Base-by-base conservation (phyloP, 2,888 invertebrate genomes). In the Diabrotica balteata region DNA sequence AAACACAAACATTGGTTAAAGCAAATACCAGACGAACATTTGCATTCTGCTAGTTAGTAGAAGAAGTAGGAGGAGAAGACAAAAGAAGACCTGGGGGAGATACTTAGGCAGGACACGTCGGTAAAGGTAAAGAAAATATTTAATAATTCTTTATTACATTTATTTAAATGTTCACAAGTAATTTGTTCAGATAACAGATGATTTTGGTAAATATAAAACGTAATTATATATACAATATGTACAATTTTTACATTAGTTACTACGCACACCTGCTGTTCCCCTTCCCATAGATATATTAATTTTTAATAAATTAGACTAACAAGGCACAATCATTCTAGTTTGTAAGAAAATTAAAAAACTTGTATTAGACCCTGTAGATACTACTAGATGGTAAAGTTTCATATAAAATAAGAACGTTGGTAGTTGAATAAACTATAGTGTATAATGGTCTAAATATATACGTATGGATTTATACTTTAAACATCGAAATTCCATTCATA, bases 111-210 rank as follows among this genome's bases (percentile, higher is more conserved):
- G 17, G 17, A 17, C 2, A 17, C 2, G 17, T 17, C 17, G 17
- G 17, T 17, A 32, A 32, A 32, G 32, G 32, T 32, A 32, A 32
- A 32, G 5, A 32, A 32, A 32, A 32, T 1, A 32, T 32, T 0
- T 4, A 32, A 32, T 32, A 2, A 32, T 32, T 32, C 61, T 68
- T 68, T 43, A 63, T 63, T 80, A 80, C 80, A 80, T 79, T 79
- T 79, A 79, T 79, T 80, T 80, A 75, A 79, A 78, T 79, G 78
- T 79, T 80, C 81, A 82, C 81, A 82, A 79, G 78, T 79, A 80
- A 78, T 79, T 80, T 80, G 78, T 80, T 81, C 78, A 78, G 74
- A 77, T 80, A 81, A 81, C 79, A 77, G 76, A 78, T 77, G 61
- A 69, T 78, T 77, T 79, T 46, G 55, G 52, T 63, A 69, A 66